Conservation (phyloP, 30 jellyfish, hydroid and myxozoan species). For the Aurelia coerulea region DNA sequence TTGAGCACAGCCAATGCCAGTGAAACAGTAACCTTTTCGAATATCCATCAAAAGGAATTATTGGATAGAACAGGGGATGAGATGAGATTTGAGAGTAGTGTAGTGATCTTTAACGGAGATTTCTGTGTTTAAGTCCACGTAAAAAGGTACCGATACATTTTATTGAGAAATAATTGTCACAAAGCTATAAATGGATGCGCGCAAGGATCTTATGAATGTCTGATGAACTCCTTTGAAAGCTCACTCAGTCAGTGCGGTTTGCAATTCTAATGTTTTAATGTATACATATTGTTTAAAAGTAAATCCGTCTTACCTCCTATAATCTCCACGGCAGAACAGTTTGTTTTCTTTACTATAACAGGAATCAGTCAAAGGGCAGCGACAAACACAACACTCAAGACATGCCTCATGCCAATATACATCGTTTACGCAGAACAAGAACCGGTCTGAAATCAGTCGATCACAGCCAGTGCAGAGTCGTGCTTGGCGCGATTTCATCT, state of each 20-base stretch:
- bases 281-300: background rate
- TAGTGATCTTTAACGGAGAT: conserved; percentile 22
- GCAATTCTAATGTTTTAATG: conserved; percentile 16
- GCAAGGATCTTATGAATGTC: conserved; percentile 15
- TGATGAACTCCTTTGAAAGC: conserved; percentile 25
- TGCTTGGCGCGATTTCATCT: conserved; percentile 48
- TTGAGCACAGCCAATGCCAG: too few species aligned
- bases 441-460: conserved; percentile 70
- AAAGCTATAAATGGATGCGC: too few species aligned
- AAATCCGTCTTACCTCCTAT: conserved; percentile 69
- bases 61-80: conserved; percentile 36
- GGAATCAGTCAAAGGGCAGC: conserved; percentile 58
- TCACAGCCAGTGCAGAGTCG: conserved; percentile 79
- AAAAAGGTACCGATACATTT: background rate
- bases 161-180: too few species aligned
- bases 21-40: too few species aligned
- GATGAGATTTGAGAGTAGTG: conserved; percentile 9
- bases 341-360: conserved; percentile 81
- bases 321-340: conserved; percentile 81
- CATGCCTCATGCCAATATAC: conserved; percentile 92
- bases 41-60: background rate
- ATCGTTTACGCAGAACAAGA: conserved; percentile 60
- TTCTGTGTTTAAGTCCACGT: background rate
- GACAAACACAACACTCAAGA: conserved; percentile 83
- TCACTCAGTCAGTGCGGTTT: conserved; percentile 31